phyloP scores from a whole-genome alignment of 2,888 invertebrate species.

The Anarsia innoxiella region DNA sequence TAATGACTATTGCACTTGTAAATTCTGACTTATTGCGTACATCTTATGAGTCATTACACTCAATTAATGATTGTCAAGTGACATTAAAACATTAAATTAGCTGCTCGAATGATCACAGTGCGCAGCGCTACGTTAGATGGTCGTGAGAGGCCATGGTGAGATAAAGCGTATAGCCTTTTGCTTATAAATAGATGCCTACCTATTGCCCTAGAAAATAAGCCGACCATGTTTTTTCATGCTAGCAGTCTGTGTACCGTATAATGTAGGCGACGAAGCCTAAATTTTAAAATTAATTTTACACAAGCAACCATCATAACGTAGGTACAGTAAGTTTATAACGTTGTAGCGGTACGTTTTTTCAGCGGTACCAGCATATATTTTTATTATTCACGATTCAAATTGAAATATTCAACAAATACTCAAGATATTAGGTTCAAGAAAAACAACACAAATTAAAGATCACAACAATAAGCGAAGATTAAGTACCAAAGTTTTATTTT shows the following conservation, averaged over 20 bases:
- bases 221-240: constrained; percentile 57
- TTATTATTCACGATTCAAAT: too few species aligned
- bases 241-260: constrained; percentile 54
- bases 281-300: constrained; percentile 19
- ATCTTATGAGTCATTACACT: constrained; percentile 11
- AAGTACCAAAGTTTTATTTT: too few species aligned
- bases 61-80: constrained; percentile 22
- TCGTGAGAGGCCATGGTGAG: constrained; percentile 37
- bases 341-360: too few species aligned
- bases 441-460: too few species aligned
- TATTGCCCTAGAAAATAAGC: constrained; percentile 65
- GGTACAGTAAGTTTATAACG: too few species aligned
- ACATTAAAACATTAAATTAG: constrained; percentile 25
- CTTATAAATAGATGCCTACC: constrained; percentile 62
- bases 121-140: constrained; percentile 17
- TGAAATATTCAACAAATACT: too few species aligned
- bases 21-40: constrained; percentile 2
- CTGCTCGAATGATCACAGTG: constrained; percentile 47
- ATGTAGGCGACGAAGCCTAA: constrained; percentile 53
- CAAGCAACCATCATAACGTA: neutral
- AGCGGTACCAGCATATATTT: too few species aligned
- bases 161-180: constrained; percentile 59
- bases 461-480: too few species aligned
- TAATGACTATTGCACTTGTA: neutral
- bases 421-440: too few species aligned